A percentile compares a stretch with the other conserved stretches of the same genome.
phyloP scores from a whole-genome alignment of 30 jellyfish, hydroid and myxozoan genomes.

The Aurelia sp. region DNA sequence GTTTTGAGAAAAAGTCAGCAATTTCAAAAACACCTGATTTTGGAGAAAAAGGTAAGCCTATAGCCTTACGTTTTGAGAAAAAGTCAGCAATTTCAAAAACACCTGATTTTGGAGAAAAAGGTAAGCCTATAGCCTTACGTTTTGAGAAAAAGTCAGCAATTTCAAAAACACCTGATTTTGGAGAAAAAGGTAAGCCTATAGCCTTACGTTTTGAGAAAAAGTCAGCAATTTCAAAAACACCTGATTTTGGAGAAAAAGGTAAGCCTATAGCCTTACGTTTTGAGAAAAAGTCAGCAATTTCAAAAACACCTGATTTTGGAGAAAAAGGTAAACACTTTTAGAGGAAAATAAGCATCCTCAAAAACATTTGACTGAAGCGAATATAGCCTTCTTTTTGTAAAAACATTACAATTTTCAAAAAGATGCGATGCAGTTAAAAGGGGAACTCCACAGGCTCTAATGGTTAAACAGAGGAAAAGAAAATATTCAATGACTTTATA shows the following conservation, averaged over 20 bases:
- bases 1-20: background rate
- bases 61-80: too few species aligned
- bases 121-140: constrained; percentile 1
- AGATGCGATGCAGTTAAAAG: too few species aligned
- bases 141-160: background rate
- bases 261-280: background rate
- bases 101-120: background rate
- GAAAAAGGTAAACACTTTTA: background rate
- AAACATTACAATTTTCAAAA: too few species aligned
- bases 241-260: background rate
- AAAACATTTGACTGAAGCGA: background rate
- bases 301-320: background rate
- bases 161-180: background rate
- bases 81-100: background rate
- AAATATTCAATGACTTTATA: too few species aligned
- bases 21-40: background rate
- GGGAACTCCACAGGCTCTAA: too few species aligned
- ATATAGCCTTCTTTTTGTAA: too few species aligned
- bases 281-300: background rate
- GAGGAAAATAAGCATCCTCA: background rate
- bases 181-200: background rate
- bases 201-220: background rate
- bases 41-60: too few species aligned
- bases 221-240: background rate
- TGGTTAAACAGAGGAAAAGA: too few species aligned